Base-by-base conservation (phyloP, 1,140 invertebrate genomes). In the Samia ricini region DNA sequence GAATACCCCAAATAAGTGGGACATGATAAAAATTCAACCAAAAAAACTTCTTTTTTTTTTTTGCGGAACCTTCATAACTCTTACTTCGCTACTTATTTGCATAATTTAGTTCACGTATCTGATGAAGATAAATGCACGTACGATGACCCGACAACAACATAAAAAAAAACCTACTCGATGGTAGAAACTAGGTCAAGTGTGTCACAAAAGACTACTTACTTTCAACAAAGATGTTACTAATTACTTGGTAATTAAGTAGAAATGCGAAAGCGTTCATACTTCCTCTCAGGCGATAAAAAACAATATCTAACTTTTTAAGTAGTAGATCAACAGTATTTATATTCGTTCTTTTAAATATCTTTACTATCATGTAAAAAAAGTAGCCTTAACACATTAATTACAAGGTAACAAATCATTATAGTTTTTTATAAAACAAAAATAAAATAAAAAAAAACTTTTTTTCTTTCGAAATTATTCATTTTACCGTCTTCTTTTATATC, bases 111-210 rank as follows among this genome's bases (percentile, higher is more conserved):
- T 57, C 71, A 76, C 68, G 68, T 26, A 21, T 54, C 48, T 51
- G 65, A 86, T 83, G 81, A 74, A 79, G 74, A 84, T 83, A 83
- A 84, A 83, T 81, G 76, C 68, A 67, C 68, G 61, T 63, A 61
- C 69, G 70, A 77, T 77, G 74, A 77, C 72, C 74, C 62, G 66
- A 59, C 29, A 59, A 64, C 69, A 72, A 77, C 75, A 81, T 82
- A 55, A 42, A 42, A 42, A 26, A n/a, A n/a, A n/a, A n/a, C n/a
- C n/a, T 26, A 15, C 33, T 76, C 62, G 74, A 72, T 69, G 68
- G 65, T 57, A 72, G 50, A 84, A 84, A 84, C 83, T 84, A 72
- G 80, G 81, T 61, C 76, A 79, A 73, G 72, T 70, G 74, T 70
- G 64, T 78, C 76, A 72, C 65, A 69, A 71, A 78, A 71, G 65